Conservation (phyloP, 2,113 vertebrate species). For the Marcusenius ussheri region DNA sequence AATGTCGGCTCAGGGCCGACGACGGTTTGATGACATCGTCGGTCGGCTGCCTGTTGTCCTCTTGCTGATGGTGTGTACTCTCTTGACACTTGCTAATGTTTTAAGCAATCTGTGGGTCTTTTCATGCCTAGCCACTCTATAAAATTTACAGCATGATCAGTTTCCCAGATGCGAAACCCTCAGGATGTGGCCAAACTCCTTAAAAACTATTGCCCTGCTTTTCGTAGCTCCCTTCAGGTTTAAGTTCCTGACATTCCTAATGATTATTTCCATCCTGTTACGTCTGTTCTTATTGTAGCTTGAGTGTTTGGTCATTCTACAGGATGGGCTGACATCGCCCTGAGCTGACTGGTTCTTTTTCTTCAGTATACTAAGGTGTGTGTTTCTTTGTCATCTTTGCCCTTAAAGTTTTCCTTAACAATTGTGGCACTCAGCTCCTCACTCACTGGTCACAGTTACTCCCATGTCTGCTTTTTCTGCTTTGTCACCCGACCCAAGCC, state of each 20-base stretch:
- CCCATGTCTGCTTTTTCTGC: neutral
- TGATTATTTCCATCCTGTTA: neutral
- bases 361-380: neutral
- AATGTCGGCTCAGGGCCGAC: neutral
- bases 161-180: neutral
- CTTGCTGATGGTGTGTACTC: neutral
- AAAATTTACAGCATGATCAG: neutral
- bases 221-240: neutral
- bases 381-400: neutral
- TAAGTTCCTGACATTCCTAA: neutral
- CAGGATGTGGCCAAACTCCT: neutral
- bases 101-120: neutral
- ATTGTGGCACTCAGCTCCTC: neutral
- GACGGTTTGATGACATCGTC: neutral
- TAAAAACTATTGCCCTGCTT: neutral
- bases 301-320: neutral
- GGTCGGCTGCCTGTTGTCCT: neutral
- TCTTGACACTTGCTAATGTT: neutral
- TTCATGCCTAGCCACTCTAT: neutral
- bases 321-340: neutral
- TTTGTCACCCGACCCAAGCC: neutral
- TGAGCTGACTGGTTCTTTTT: neutral
- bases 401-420: neutral
- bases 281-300: neutral
- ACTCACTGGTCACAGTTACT: neutral